Evolutionary conservation across 2,113 vertebrate genomes (phyloP), one percentile per base, ranked within the genome.

Genomic region (Thomomys bottae): DNA sequence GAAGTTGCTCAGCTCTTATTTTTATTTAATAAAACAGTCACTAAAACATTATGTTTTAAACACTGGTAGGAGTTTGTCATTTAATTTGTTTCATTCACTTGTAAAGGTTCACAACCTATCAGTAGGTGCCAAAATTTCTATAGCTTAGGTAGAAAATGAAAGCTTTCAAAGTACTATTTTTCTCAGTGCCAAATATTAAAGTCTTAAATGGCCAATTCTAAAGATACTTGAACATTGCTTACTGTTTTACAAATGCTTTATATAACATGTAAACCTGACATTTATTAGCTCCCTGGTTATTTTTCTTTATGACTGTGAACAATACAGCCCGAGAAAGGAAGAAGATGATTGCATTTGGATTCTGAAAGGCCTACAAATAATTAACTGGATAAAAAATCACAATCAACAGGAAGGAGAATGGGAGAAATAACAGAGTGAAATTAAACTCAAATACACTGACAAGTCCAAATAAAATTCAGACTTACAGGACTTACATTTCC

Each of bases 191-290:
- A 59, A 32, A 92, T 94, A 87, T 84, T 95, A 95, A 96, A 95
- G 61, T 45, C 80, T 95, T 96, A 92, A 97, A 90, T 91, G 84
- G 54, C 89, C 81, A 96, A 32, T 79, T 96, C 57, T 82, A 92
- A 95, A 86, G 63, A 96, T 88, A 91, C 75, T 96, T 95, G 87
- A 96, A 91, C 88, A 95, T 96, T 94, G 89, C 78, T 72, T 96
- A 84, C 34, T 86, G 14, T 92, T 96, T 93, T 89, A 91, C 87
- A 96, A 97, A 97, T 77, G 94, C 89, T 94, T 96, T 94, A 88
- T 93, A 38, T 79, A 94, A 70, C 64, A 87, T 93, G 91, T 54
- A 95, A 92, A 94, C 96, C 88, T 71, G 90, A 84, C 92, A 3
- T 95, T 97, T 86, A 88, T 87, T 96, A 84, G 34, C 92, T 96